Evolutionary conservation across 2,888 invertebrate species (phyloP), one percentile per base, ranked within the genome.

Genomic region (Litoditis marina): DNA sequence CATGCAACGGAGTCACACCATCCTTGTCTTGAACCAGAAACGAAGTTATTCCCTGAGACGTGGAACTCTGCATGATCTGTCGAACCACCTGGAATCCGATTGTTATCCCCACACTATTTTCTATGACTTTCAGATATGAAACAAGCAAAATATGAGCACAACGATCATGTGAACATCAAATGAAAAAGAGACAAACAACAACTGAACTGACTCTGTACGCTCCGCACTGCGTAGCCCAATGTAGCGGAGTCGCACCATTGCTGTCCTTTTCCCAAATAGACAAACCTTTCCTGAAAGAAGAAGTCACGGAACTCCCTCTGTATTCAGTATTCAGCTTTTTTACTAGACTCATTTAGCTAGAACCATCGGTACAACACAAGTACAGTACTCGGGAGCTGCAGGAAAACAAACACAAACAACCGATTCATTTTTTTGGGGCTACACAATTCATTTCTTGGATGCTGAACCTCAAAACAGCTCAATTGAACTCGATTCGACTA

Each of bases 1-100:
- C 68, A 47, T 81, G 81, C 5, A 81, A 32, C 1, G 81, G 74
- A 1, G 78, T 81, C 7, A 81, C 76, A 13, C 62, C 66, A 11
- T 74, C 74, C 7, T 57, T 53, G 36, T 79, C 78, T 53, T 69
- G 69, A 0, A 65, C 60, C 6, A 79, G 46, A 63, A 69, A 62
- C 22, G 52, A 22, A 6, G 16, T 59, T 6, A 64, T 19, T 46
- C 31, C 31, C 25, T 36, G 25, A 19, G 27, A 22, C 27, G 22
- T 50, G 11, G 22, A 25, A 27, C 27, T 50, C 28, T 50, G 50
- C 28, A 50, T n/a, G 27, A 50, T 50, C 19, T 50, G 28, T 11
- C 28, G 50, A 27, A 50, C 28, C 22, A 50, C 50, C 50, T 50
- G 7, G 28, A 50, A 27, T 19, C 19, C 39, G 11, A 11, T 50